Evolutionary conservation across 2,797 vertebrate species (phyloP), one percentile per base, ranked within the genome.

Genomic region (Myripristis murdjan): DNA sequence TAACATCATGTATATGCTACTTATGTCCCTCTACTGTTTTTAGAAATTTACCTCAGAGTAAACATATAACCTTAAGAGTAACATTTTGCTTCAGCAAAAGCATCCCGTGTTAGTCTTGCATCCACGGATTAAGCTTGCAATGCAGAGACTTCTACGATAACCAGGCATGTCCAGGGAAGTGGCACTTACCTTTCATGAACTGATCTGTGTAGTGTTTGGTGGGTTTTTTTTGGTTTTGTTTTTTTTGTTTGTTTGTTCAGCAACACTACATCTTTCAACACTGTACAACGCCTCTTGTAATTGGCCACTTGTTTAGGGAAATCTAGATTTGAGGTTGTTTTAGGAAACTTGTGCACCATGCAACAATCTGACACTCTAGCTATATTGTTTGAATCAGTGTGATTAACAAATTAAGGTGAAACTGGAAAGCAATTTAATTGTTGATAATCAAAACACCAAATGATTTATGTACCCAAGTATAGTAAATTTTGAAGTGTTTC

Each of bases 81-180:
- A 18, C 43, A 18, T 22, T 44, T 23, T 39, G 12, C 28, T 57
- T 70, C 5, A 90, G 89, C 84, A 88, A 83, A 89, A 91, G 66
- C 12, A 43, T 24, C 39, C 39, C n/a, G 3, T 56, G 15, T 55
- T 51, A 59, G 18, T 83, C 71, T 85, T 72, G 41, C 39, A 18
- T 73, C 9, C 18, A 58, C 93, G 93, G 93, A 91, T 95, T 95
- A 95, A 92, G 94, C 95, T 97, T 97, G 96, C 95, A 96, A 96
- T 88, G 90, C 87, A 92, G 64, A 77, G 43, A 81, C 60, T 58
- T 78, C 72, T 81, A 83, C 39, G 59, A 7, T 86, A 83, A 70
- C 73, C 70, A 79, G 83, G 86, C 70, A 86, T 93, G 87, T 94
- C 85, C 72, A 89, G 82, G 86, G 75, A 93, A 92, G 90, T 89